Evolutionary conservation across 2,888 invertebrate genomes (phyloP).

Genomic region (Notodonta ziczac): DNA sequence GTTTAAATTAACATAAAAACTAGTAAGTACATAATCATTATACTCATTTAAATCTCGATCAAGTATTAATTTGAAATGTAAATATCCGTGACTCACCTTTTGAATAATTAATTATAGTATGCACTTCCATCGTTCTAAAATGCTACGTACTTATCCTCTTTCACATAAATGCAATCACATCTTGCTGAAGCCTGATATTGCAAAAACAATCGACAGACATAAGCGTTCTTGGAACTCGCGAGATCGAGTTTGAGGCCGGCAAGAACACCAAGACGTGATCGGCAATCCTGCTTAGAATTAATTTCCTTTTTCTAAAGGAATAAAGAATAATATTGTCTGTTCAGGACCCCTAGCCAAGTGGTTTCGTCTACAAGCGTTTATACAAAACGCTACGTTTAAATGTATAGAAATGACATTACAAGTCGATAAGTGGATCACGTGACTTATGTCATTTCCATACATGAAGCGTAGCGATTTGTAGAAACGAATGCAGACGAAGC

Average conservation of each 20-base stretch:
- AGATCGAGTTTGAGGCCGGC: conserved; percentile 38
- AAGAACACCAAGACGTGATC: conserved; percentile 63
- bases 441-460: too few relatives aligned
- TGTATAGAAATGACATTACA: too few relatives aligned
- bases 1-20: neutral
- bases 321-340: neutral
- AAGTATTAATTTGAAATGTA: too few relatives aligned
- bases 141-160: conserved; percentile 5
- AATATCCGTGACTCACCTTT: too few relatives aligned
- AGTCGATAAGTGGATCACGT: too few relatives aligned
- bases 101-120: too few relatives aligned
- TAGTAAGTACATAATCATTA: neutral
- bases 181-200: conserved; percentile 12
- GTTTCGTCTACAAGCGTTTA: too few relatives aligned
- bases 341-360: too few relatives aligned
- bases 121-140: neutral
- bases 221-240: conserved; percentile 54
- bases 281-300: conserved; percentile 37
- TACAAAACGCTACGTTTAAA: too few relatives aligned
- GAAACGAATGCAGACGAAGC: too few relatives aligned
- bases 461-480: too few relatives aligned
- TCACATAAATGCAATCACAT: conserved; percentile 21
- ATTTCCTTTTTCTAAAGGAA: neutral
- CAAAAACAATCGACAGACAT: conserved; percentile 35
- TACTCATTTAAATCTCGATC: neutral